Percentiles rank a stretch among this genome's conserved stretches.
Evolutionary conservation across 2,797 vertebrate species (phyloP).

Genomic region (Anolis apletophallus): DNA sequence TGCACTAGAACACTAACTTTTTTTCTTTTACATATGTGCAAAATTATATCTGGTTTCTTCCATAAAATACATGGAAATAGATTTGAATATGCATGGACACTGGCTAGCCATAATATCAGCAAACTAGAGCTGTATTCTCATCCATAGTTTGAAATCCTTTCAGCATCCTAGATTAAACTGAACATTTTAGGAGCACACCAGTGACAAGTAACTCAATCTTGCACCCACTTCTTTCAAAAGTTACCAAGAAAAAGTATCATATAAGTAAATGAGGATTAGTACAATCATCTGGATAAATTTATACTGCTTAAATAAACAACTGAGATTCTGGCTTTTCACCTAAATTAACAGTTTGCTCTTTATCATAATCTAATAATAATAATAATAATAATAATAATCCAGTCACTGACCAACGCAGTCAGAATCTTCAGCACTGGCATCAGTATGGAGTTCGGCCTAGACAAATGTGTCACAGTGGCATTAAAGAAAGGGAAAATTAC

Average conservation of each 20-base stretch:
- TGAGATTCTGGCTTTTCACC: background rate
- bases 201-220: background rate
- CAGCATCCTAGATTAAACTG: background rate
- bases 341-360: background rate
- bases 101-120: background rate
- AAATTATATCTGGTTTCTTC: background rate
- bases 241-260: background rate
- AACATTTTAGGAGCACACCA: background rate
- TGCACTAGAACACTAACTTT: background rate
- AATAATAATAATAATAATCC: too few species aligned
- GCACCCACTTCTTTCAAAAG: background rate
- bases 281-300: constrained; percentile 5
- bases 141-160: background rate
- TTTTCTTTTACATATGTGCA: background rate
- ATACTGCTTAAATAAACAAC: background rate
- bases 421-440: too few species aligned
- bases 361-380: constrained; percentile 7
- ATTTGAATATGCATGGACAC: background rate
- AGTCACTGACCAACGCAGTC: too few species aligned
- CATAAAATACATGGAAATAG: background rate
- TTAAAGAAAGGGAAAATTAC: too few species aligned
- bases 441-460: too few species aligned
- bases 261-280: background rate
- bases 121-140: background rate
- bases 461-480: too few species aligned